These are phyloP conservation scores for Lampropteryx suffumata DNA, from an alignment of 2,888 invertebrate species.

Conservation along the genomic window DNA sequence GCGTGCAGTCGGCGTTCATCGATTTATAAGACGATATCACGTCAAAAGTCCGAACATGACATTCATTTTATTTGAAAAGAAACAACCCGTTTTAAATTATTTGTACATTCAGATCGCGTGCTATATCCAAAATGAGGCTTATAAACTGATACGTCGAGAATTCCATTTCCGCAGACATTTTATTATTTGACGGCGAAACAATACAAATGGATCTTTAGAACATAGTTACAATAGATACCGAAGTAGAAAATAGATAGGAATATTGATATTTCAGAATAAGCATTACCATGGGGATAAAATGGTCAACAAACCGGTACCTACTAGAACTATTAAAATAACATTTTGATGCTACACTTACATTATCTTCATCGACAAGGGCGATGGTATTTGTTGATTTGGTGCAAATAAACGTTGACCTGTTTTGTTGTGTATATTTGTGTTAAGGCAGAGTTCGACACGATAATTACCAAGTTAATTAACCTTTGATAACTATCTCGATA, in stretches of 20 bases:
- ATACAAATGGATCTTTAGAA: constrained; percentile 1
- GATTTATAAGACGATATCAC: too few species aligned
- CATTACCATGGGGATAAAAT: constrained; percentile 20
- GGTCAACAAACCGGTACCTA: constrained; percentile 9
- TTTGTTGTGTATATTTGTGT: too few species aligned
- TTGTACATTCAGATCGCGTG: not conserved
- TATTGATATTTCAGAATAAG: constrained; percentile 18
- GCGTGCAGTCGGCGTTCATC: too few species aligned
- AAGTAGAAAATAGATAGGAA: constrained; percentile 1
- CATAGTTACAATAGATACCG: constrained; percentile 5
- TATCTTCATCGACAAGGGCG: constrained; percentile 6
- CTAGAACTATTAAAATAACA: constrained; percentile 14
- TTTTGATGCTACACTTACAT: constrained; percentile 8
- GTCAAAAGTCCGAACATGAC: too few species aligned
- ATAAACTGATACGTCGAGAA: not conserved
- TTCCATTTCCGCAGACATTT: not conserved
- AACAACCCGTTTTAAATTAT: too few species aligned
- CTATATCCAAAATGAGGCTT: not conserved
- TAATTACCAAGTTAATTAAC: too few species aligned
- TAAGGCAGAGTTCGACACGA: too few species aligned
- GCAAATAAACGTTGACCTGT: not conserved
- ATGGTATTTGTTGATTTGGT: constrained; percentile 12
- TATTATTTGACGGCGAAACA: not conserved
- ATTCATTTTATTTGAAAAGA: too few species aligned
- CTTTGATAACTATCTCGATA: too few species aligned